phyloP scores from a whole-genome alignment of 2,888 invertebrate species.

The Drosophila fungiperda region DNA sequence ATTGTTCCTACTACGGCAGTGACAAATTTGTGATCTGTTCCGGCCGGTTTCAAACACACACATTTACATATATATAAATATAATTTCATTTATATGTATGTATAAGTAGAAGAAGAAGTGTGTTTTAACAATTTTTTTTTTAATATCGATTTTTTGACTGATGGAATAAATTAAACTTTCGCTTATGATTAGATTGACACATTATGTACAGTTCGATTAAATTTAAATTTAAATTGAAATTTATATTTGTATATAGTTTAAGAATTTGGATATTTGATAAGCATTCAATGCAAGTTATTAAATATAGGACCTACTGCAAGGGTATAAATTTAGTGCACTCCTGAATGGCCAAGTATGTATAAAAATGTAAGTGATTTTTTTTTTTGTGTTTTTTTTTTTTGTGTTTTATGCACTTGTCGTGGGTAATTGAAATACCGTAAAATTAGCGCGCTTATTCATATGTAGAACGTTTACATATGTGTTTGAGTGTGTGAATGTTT shows the following conservation, averaged over 20 bases:
- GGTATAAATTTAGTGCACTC: conserved; percentile 11
- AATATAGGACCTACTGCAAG: conserved; percentile 4
- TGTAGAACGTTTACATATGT: background rate
- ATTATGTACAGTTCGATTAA: background rate
- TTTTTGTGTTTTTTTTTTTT: background rate
- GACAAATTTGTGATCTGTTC: background rate
- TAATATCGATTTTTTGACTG: background rate
- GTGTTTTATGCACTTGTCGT: background rate
- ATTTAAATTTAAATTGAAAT: background rate
- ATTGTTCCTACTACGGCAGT: background rate
- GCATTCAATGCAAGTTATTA: background rate
- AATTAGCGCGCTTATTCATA: conserved; percentile 5
- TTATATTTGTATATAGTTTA: conserved; percentile 12
- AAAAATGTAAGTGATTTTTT: background rate
- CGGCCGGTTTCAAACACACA: background rate
- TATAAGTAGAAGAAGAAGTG: background rate
- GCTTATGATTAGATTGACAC: background rate
- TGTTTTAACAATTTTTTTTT: background rate
- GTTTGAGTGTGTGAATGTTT: background rate
- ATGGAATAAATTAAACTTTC: no score
- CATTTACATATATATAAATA: background rate
- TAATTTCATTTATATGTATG: background rate
- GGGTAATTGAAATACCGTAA: background rate
- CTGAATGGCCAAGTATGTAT: conserved; percentile 14
- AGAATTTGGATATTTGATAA: background rate